Evolutionary conservation across 1,140 invertebrate species (phyloP).

Genomic region (Trichoplusia ni): DNA sequence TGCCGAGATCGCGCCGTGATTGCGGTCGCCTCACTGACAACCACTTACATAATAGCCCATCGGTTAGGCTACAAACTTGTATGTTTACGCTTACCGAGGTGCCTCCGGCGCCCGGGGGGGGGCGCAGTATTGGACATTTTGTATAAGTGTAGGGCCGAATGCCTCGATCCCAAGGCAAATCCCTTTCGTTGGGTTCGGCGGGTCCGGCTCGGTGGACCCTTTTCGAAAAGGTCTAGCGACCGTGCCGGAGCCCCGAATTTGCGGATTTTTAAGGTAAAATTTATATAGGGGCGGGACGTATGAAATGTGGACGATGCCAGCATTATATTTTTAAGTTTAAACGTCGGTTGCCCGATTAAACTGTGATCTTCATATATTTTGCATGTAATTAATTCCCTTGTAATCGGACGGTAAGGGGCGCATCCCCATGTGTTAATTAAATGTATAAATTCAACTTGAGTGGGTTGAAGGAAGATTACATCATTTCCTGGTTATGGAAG

Average conservation of each 20-base stretch:
- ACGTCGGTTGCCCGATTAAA: slow-evolving; percentile 1
- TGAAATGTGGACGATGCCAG: slow-evolving; percentile 31
- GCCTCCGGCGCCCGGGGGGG: slow-evolving; percentile 58
- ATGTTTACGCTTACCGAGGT: slow-evolving; percentile 71
- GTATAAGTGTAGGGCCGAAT: slow-evolving; percentile 75
- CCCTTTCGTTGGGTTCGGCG: slow-evolving; percentile 56
- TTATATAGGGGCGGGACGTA: slow-evolving; percentile 66
- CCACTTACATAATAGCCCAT: slow-evolving; percentile 30
- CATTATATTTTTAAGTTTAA: slow-evolving; percentile 30
- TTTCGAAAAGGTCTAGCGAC: slow-evolving; percentile 63
- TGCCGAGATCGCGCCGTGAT: slow-evolving; percentile 15
- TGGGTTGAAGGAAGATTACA: background rate
- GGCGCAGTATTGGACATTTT: slow-evolving; percentile 78
- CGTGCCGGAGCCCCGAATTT: slow-evolving; percentile 71
- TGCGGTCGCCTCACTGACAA: slow-evolving; percentile 15
- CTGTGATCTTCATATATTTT: slow-evolving; percentile 15
- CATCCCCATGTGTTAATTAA: slow-evolving; percentile 14
- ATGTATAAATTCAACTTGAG: background rate
- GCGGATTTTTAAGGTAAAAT: slow-evolving; percentile 81
- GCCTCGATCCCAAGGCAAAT: slow-evolving; percentile 74
- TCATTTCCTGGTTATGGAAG: background rate
- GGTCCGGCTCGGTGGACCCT: slow-evolving; percentile 52
- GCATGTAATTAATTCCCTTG: slow-evolving; percentile 5
- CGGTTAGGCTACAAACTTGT: slow-evolving; percentile 68
- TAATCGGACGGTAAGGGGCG: background rate